phyloP scores from a whole-genome alignment of 2,888 invertebrate genomes.

The Microplitis deprimator region DNA sequence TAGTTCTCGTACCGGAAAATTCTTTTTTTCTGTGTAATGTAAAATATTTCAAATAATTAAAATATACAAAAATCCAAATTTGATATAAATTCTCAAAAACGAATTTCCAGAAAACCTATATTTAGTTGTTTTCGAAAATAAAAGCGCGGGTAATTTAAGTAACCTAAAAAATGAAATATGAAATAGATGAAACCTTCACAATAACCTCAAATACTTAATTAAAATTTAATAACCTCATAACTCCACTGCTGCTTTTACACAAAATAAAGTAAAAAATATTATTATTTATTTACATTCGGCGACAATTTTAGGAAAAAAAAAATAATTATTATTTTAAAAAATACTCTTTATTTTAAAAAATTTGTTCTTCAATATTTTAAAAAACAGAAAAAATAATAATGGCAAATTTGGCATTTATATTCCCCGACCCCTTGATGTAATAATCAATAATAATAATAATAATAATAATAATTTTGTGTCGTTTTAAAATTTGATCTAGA shows the following conservation, averaged over 20 bases:
- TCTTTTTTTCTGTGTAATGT: too few species aligned
- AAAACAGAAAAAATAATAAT: not conserved
- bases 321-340: not conserved
- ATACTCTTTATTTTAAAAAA: not conserved
- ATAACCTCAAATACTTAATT: not conserved
- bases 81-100: not conserved
- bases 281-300: not conserved
- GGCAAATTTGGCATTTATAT: not conserved
- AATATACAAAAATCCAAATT: not conserved
- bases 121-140: too few species aligned
- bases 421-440: not conserved
- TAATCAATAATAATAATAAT: not conserved
- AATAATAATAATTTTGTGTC: not conserved
- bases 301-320: not conserved
- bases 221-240: not conserved
- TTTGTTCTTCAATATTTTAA: not conserved
- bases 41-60: too few species aligned
- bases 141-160: too few species aligned
- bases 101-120: not conserved
- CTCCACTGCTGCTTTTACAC: not conserved
- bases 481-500: not conserved
- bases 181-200: not conserved
- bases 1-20: too few species aligned
- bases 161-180: conserved; percentile 3
- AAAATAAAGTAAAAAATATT: not conserved